Evolutionary conservation across 2,113 vertebrate species (phyloP).

Genomic region (Turdus rufiventris): DNA sequence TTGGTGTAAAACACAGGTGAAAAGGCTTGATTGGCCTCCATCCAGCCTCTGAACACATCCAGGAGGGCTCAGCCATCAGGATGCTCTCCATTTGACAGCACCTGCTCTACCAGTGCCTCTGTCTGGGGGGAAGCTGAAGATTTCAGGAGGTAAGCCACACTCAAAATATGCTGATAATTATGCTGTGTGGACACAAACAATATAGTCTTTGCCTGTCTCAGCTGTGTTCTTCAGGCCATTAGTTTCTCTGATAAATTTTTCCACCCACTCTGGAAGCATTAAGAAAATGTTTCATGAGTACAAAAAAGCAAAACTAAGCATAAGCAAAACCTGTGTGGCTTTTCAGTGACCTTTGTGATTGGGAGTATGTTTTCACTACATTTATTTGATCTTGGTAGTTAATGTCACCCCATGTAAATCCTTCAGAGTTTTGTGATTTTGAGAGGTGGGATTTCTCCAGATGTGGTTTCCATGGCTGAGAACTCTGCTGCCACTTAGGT

Average conservation of each 20-base stretch:
- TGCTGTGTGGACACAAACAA: not conserved
- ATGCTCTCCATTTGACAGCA: not conserved
- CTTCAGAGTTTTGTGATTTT: not conserved
- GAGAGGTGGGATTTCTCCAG: not conserved
- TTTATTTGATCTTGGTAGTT: not conserved
- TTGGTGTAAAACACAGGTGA: not conserved
- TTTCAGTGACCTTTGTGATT: not conserved
- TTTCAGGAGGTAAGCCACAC: not conserved
- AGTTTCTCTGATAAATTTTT: not conserved
- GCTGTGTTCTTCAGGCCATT: not conserved
- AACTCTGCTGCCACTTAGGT: not conserved
- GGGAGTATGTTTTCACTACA: not conserved
- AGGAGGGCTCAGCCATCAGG: too few relatives aligned
- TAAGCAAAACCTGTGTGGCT: not conserved
- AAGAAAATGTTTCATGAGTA: not conserved
- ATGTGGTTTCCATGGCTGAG: constrained; percentile 26
- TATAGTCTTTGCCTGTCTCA: not conserved
- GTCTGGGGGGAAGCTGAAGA: not conserved
- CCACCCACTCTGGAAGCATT: not conserved
- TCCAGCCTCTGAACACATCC: not conserved
- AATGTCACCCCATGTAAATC: not conserved
- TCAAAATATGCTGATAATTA: not conserved
- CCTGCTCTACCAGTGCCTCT: not conserved
- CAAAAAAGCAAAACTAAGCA: not conserved
- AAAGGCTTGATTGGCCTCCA: not conserved